A percentile compares a stretch with the other conserved stretches of the same genome.
These are phyloP conservation scores for Heliopora coerulea DNA, from an alignment of 92 coral and sea anemone genomes.

Conservation along the genomic window DNA sequence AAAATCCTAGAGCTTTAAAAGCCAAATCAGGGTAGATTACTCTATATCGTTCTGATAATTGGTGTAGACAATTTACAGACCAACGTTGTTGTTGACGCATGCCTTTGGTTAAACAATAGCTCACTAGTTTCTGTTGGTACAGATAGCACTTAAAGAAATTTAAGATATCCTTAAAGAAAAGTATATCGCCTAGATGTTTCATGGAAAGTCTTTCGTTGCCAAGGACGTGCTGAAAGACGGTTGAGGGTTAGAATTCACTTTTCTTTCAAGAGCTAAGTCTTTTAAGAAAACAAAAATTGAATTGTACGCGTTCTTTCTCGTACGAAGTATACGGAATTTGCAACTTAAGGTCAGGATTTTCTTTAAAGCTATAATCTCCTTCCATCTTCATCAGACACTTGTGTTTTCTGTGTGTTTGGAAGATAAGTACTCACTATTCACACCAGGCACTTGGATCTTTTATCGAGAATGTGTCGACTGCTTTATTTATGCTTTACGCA, in stretches of 20 bases:
- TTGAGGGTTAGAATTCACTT: too few relatives aligned
- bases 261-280: too few relatives aligned
- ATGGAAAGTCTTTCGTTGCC: too few relatives aligned
- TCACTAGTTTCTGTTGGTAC: conserved; percentile 15
- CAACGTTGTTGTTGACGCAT: conserved; percentile 33
- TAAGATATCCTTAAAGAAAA: conserved; percentile 11
- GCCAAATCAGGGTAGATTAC: not conserved
- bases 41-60: conserved; percentile 24
- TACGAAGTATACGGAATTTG: not conserved
- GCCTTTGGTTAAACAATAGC: conserved; percentile 16
- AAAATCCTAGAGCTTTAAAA: not conserved
- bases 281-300: too few relatives aligned
- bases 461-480: conserved; percentile 43
- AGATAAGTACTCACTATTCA: not conserved
- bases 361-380: too few relatives aligned
- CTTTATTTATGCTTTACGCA: conserved; percentile 34
- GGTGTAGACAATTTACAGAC: conserved; percentile 36
- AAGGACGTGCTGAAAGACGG: too few relatives aligned
- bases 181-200: not conserved
- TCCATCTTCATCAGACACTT: not conserved
- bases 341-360: not conserved
- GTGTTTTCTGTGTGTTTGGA: not conserved
- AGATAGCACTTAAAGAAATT: conserved; percentile 1
- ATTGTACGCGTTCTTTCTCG: too few relatives aligned
- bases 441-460: conserved; percentile 14